Evolutionary conservation across 2,113 vertebrate species (phyloP).

Genomic region (Bombycilla garrulus): DNA sequence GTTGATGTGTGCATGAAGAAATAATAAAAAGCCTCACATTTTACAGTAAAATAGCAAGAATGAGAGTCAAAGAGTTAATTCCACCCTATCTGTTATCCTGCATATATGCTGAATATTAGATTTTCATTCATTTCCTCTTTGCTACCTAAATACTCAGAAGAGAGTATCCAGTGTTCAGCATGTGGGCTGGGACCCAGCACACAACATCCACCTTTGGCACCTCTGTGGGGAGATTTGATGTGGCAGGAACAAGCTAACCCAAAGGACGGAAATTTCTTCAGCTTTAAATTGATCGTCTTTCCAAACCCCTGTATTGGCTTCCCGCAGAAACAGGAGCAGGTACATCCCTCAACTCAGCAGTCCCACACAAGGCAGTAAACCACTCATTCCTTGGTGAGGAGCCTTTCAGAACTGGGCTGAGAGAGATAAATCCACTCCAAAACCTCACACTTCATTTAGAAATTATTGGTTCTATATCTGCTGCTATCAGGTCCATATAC

Average conservation of each 20-base stretch:
- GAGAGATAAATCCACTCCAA: background rate
- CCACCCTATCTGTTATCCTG: background rate
- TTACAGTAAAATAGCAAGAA: constrained; percentile 20
- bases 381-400: background rate
- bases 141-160: background rate
- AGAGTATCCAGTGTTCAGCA: background rate
- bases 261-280: background rate
- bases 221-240: background rate
- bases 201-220: background rate
- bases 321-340: background rate
- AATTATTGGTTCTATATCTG: background rate
- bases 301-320: background rate
- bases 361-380: background rate
- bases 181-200: background rate
- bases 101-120: background rate
- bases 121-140: background rate
- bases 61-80: background rate
- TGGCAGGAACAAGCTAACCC: background rate
- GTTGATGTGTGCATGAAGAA: constrained; percentile 2
- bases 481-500: background rate
- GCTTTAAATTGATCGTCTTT: background rate
- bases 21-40: background rate
- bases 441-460: background rate
- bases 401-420: background rate
- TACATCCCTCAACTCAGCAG: background rate